phyloP scores from a whole-genome alignment of 2,113 vertebrate species.

The Phyllopteryx taeniolatus region DNA sequence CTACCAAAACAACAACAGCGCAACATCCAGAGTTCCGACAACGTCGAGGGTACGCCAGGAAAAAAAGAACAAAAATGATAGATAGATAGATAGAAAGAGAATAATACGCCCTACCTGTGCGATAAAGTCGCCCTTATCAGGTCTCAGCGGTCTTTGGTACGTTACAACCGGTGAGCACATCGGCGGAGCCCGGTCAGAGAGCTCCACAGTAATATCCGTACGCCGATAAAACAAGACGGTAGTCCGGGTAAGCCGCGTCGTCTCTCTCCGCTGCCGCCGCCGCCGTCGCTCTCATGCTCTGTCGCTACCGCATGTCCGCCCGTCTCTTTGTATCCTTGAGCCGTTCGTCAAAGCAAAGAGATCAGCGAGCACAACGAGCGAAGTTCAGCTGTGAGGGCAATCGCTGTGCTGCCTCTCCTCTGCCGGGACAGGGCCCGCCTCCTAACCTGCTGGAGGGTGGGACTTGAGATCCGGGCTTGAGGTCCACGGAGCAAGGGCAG shows the following conservation, averaged over 20 bases:
- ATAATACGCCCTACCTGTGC: conserved; percentile 49
- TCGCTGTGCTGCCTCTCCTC: conserved; percentile 40
- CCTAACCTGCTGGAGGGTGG: conserved; percentile 60
- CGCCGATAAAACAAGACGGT: conserved; percentile 20
- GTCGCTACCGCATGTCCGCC: conserved; percentile 29
- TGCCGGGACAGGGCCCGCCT: conserved; percentile 47
- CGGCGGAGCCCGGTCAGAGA: conserved; percentile 40
- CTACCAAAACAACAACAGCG: neutral
- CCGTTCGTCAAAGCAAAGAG: conserved; percentile 15
- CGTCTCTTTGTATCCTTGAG: conserved; percentile 50
- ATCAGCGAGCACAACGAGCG: conserved; percentile 29
- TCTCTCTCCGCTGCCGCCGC: conserved; percentile 36
- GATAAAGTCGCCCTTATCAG: conserved; percentile 45
- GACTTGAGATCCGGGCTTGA: conserved; percentile 13
- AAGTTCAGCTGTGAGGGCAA: conserved; percentile 48
- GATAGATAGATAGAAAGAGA: conserved; percentile 1
- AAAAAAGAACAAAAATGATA: neutral
- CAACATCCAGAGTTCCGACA: neutral
- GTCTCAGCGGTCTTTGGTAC: conserved; percentile 47
- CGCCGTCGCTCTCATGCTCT: conserved; percentile 34
- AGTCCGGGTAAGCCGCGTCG: conserved; percentile 33
- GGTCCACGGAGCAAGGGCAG: conserved; percentile 2
- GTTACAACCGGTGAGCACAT: conserved; percentile 62
- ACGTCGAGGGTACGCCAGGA: neutral
- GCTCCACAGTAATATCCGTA: conserved; percentile 30